These are phyloP conservation scores for Steinernema feltiae DNA, from an alignment of 1,140 invertebrate species.

Conservation along the genomic window DNA sequence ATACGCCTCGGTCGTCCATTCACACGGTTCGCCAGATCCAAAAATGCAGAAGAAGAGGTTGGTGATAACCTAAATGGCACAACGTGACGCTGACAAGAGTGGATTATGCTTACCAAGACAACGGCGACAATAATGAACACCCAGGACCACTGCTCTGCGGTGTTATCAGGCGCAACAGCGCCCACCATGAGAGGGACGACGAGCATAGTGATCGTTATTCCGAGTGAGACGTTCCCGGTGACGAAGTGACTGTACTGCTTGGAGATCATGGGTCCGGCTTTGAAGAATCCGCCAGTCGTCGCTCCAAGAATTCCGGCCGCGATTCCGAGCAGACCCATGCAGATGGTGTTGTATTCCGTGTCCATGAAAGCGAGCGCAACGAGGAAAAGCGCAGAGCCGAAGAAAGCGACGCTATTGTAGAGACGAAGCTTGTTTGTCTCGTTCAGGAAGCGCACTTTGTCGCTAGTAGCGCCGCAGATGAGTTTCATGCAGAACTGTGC, in stretches of 20 bases:
- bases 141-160: slow-evolving; percentile 46
- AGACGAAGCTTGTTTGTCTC: slow-evolving; percentile 53
- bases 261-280: slow-evolving; percentile 51
- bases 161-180: slow-evolving; percentile 48
- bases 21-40: slow-evolving; percentile 31
- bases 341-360: slow-evolving; percentile 26
- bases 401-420: slow-evolving; percentile 54
- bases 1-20: slow-evolving; percentile 29
- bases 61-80: slow-evolving; percentile 25
- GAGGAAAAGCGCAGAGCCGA: slow-evolving; percentile 43
- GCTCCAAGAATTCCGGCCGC: slow-evolving; percentile 50
- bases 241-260: slow-evolving; percentile 56
- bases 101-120: slow-evolving; percentile 28
- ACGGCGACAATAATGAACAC: slow-evolving; percentile 47
- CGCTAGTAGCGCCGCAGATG: slow-evolving; percentile 41
- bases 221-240: slow-evolving; percentile 53
- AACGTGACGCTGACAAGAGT: slow-evolving; percentile 13
- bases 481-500: slow-evolving; percentile 51
- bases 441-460: slow-evolving; percentile 42
- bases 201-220: slow-evolving; percentile 53
- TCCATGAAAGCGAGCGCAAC: slow-evolving; percentile 48
- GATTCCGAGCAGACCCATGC: slow-evolving; percentile 45
- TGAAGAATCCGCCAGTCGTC: slow-evolving; percentile 56
- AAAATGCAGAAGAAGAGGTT: slow-evolving; percentile 33
- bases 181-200: slow-evolving; percentile 46